Percentiles rank a stretch among this genome's conserved stretches.
Evolutionary conservation across 1,140 invertebrate species (phyloP).

Genomic region (Drosophila serrata): DNA sequence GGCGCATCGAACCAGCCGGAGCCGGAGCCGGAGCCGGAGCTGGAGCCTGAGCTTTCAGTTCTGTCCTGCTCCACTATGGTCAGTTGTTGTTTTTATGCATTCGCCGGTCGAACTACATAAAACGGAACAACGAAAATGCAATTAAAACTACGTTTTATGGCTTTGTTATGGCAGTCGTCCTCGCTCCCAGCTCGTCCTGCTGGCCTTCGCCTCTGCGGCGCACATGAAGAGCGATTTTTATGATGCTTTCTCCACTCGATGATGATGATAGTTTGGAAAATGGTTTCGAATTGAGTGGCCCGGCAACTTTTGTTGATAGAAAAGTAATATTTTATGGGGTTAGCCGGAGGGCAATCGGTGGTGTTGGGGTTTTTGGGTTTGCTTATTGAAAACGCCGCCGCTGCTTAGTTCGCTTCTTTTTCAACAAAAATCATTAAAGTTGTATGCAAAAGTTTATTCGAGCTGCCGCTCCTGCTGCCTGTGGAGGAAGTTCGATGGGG

Average conservation of each 20-base stretch:
- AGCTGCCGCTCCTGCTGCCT: conserved; percentile 4
- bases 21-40: background rate
- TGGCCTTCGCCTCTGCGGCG: conserved; percentile 2
- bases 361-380: conserved; percentile 33
- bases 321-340: conserved; percentile 74
- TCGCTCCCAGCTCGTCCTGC: background rate
- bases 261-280: conserved; percentile 68
- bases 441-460: conserved; percentile 66
- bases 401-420: conserved; percentile 41
- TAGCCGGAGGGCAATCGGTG: conserved; percentile 24
- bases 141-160: conserved; percentile 85
- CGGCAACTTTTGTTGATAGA: conserved; percentile 72
- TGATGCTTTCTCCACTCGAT: conserved; percentile 66
- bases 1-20: conserved; percentile 67
- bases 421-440: conserved; percentile 80
- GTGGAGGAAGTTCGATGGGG: conserved; percentile 23
- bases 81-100: conserved; percentile 79
- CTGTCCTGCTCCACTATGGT: conserved; percentile 41
- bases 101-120: conserved; percentile 77
- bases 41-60: conserved; percentile 12
- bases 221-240: conserved; percentile 79
- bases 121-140: conserved; percentile 84
- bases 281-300: conserved; percentile 72
- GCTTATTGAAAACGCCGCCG: conserved; percentile 72
- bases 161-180: conserved; percentile 80